Base-by-base conservation (phyloP, 2,888 invertebrate genomes). In the Clostera curtula region DNA sequence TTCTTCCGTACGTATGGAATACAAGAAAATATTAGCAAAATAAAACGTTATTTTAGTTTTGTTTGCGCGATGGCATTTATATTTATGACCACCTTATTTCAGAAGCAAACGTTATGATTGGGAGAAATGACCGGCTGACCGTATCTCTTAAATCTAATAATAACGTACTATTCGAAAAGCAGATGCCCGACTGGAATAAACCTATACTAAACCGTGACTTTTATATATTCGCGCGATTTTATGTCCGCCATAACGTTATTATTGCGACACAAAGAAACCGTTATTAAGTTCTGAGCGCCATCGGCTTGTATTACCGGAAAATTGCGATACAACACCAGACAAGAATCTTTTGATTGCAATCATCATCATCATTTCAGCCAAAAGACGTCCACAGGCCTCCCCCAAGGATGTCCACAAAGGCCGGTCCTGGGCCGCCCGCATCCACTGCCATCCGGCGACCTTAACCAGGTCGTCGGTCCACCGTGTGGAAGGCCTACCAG, bases 141-240 rank as follows among this genome's bases (percentile, higher is more conserved):
- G 15, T 25, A 24, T 12, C 14, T 29, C 21, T 31, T 24, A 29
- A 40, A 38, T 33, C 45, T 45, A 48, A 48, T 40, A 48, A 43
- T 48, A 48, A 27, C 19, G 27, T n/a, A 21, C 20, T 26, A 24
- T 36, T 31, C 27, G 22, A 24, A 30, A 31, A 21, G 25, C 30
- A 25, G 12, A 33, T 43, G 26, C 24, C 36, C 17, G 32, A 43
- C 25, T 36, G 24, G 30, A 40, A 45, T 36, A 40, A 31, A 29
- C 40, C 31, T 31, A 40, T 31, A 36, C 34, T 37, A 37, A 27
- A 45, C 40, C 36, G 29, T 37, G 27, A 21, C 29, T 39, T 25
- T 46, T 34, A 29, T 49, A 42, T 46, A 41, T 46, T 39, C 33
- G 34, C 40, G 31, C 29, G n/a, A 33, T 43, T 49, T 49, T 49